Conservation (phyloP, 2,797 vertebrate species). For the Prunella strophiata region DNA sequence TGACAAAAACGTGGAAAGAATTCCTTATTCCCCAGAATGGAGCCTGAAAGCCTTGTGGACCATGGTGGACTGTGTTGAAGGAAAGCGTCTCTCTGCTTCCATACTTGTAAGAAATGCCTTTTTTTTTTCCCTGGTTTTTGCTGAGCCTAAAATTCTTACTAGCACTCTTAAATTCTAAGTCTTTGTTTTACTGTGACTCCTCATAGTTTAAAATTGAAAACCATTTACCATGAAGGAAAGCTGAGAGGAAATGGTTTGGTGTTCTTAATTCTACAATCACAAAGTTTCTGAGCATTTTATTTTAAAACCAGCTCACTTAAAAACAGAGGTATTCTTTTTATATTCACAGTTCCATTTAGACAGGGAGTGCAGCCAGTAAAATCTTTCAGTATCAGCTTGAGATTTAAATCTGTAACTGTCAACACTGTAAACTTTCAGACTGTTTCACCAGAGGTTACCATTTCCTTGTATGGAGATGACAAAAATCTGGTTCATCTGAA, state of each 20-base stretch:
- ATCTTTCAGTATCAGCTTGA: neutral
- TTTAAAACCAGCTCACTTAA: neutral
- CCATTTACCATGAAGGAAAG: neutral
- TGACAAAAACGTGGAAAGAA: constrained; percentile 58
- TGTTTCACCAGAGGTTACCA: constrained; percentile 76
- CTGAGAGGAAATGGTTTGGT: neutral
- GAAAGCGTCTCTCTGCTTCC: constrained; percentile 79
- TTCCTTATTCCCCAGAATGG: constrained; percentile 89
- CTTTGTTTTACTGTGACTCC: neutral
- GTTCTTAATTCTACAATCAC: neutral
- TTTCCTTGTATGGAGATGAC: constrained; percentile 82
- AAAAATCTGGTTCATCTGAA: constrained; percentile 80
- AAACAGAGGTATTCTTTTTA: neutral
- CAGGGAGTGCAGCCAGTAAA: neutral
- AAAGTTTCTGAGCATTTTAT: neutral
- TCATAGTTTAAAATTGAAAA: neutral
- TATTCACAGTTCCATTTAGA: neutral
- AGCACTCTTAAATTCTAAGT: neutral
- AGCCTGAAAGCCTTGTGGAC: constrained; percentile 83
- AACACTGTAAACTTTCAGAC: constrained; percentile 57
- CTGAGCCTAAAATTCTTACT: neutral
- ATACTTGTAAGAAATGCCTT: constrained; percentile 75
- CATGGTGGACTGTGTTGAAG: constrained; percentile 85
- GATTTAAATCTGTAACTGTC: neutral
- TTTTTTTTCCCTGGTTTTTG: neutral